Evolutionary conservation across 2,797 vertebrate genomes (phyloP).

Genomic region (Pipistrellus pygmaeus): DNA sequence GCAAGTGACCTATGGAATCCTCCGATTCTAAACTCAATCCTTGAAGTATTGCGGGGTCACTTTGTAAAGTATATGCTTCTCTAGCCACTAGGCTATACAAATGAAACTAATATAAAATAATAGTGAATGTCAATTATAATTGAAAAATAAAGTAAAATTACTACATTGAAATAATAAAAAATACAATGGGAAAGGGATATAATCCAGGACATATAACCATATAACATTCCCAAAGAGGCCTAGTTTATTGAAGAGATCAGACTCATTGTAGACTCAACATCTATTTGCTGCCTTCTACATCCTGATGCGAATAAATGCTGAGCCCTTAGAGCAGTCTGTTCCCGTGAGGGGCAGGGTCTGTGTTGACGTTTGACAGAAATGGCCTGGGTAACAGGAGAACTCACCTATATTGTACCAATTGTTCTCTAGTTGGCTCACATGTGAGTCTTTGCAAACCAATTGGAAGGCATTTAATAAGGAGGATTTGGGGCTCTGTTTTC

Average conservation of each 20-base stretch:
- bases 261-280: slow-evolving; percentile 65
- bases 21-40: background rate
- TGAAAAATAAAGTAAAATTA: background rate
- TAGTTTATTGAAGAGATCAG: slow-evolving; percentile 49
- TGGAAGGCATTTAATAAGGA: background rate
- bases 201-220: background rate
- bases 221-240: slow-evolving; percentile 24
- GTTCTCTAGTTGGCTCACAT: slow-evolving; percentile 27
- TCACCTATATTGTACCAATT: slow-evolving; percentile 24
- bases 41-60: background rate
- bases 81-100: too few species aligned
- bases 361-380: slow-evolving; percentile 59
- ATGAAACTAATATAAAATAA: background rate
- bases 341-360: slow-evolving; percentile 54
- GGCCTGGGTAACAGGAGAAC: slow-evolving; percentile 33
- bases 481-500: background rate
- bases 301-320: slow-evolving; percentile 57
- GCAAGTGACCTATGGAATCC: background rate
- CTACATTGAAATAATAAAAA: background rate
- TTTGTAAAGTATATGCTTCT: background rate
- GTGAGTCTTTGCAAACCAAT: slow-evolving; percentile 48
- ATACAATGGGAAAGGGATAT: background rate
- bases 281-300: slow-evolving; percentile 67
- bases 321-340: slow-evolving; percentile 55
- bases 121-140: background rate